Base-by-base conservation (phyloP, 2,113 vertebrate species). In the Nothobranchius kuhntae region DNA sequence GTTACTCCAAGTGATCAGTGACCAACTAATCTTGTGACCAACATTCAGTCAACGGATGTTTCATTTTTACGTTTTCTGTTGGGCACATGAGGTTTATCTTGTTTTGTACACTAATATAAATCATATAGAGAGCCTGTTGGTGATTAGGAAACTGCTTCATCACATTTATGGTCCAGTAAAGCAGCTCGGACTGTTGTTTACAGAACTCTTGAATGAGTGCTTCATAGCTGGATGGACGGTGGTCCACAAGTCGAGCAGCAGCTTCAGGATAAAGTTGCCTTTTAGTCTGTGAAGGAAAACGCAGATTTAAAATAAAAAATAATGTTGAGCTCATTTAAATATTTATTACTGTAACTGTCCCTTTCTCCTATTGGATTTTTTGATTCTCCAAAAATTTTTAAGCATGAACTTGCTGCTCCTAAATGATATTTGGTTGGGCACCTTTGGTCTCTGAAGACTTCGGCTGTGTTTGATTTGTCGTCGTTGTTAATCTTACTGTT, bases 21-120 rank as follows among this genome's bases (percentile, higher is more conserved):
- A 21, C 1, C 52, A 48, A 8, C 38, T 1, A 63, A 35, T 17
- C 46, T 17, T 15, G 24, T 30, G 30, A 30, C 30, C 30, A 30
- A 30, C 30, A 30, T 30, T 30, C 30, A 30, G 30, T 40, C 38
- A 40, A 9, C 38, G 4, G 38, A 40, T 40, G 38, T 7, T 40
- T 40, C 7, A 40, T 40, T 40, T 40, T 7, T 1, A 40, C 1
- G 7, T 8, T 8, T 40, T 40, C n/a, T 57, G 17, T 44, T 59
- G 3, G 24, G 10, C 40, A 59, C 40, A 26, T 26, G n/a, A 14
- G 1, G 10, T 52, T 53, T 64, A 6, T 45, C 3, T 12, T 53
- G 7, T 62, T 50, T 21, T 65, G 30, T 47, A 56, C 24, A 56
- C 26, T 48, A 47, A 35, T 30, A 6, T 61, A 12, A 60, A 46